Conservation (phyloP, 2,113 vertebrate genomes). For the Epinephelus lanceolatus region DNA sequence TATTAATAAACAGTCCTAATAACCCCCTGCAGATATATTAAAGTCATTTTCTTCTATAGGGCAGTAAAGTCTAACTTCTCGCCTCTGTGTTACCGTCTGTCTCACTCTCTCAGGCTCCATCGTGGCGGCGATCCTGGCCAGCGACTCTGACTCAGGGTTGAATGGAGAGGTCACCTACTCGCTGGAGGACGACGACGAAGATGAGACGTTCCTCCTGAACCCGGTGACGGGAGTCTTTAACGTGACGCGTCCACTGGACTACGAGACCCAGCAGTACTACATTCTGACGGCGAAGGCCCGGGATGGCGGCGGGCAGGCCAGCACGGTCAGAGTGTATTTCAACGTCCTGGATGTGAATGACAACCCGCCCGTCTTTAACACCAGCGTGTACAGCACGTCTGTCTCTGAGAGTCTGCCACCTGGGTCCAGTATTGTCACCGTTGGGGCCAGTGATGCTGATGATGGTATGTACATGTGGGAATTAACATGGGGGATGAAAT, state of each 20-base stretch:
- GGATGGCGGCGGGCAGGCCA: constrained; percentile 92
- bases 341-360: constrained; percentile 95
- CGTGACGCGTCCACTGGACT: constrained; percentile 91
- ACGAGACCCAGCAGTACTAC: constrained; percentile 92
- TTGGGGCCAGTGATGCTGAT: constrained; percentile 90
- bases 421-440: constrained; percentile 87
- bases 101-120: constrained; percentile 88
- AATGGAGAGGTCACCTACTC: constrained; percentile 96
- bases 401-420: constrained; percentile 89
- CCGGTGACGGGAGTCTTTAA: constrained; percentile 96
- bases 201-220: constrained; percentile 93
- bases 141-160: constrained; percentile 91
- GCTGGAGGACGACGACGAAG: constrained; percentile 93
- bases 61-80: constrained; percentile 39
- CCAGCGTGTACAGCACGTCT: constrained; percentile 87
- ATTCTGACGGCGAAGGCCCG: constrained; percentile 89
- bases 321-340: constrained; percentile 92
- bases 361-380: constrained; percentile 90
- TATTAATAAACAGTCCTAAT: constrained; percentile 40
- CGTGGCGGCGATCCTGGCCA: constrained; percentile 95
- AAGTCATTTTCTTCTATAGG: constrained; percentile 20
- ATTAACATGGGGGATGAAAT: not conserved
- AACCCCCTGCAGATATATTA: constrained; percentile 45
- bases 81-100: constrained; percentile 36
- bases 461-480: constrained; percentile 85